A percentile compares a stretch with the other conserved stretches of the same genome.
Evolutionary conservation across 2,113 vertebrate species (phyloP).

Genomic region (Dolichotis patagonum): DNA sequence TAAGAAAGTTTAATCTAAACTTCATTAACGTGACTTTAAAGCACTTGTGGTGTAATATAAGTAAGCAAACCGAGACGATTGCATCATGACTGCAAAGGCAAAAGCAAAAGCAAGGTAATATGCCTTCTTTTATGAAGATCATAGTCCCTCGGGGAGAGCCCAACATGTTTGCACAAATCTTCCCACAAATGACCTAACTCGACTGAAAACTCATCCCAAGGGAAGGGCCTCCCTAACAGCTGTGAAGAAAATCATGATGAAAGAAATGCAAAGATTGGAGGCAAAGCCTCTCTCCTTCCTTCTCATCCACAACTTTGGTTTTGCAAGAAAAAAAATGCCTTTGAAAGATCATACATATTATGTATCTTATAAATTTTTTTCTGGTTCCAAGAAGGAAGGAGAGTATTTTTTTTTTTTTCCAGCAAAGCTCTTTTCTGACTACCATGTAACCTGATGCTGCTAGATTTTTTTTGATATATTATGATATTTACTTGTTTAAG

Average conservation of each 20-base stretch:
- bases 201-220: constrained; percentile 53
- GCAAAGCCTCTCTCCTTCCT: neutral
- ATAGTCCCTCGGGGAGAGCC: neutral
- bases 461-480: constrained; percentile 54
- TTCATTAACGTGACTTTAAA: constrained; percentile 73
- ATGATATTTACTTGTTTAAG: constrained; percentile 56
- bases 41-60: constrained; percentile 62
- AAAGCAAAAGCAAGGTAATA: constrained; percentile 67
- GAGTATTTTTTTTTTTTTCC: constrained; percentile 4
- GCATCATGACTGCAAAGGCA: constrained; percentile 67
- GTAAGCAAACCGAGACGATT: constrained; percentile 50
- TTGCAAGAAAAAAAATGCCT: neutral
- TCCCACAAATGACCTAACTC: constrained; percentile 71
- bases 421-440: neutral
- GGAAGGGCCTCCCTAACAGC: constrained; percentile 53
- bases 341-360: neutral
- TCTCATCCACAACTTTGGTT: neutral
- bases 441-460: neutral
- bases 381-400: neutral
- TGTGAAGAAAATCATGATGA: constrained; percentile 41
- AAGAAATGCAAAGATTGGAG: neutral
- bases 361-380: neutral
- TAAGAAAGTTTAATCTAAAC: constrained; percentile 59
- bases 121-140: constrained; percentile 55
- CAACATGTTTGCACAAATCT: constrained; percentile 63